Percentiles rank a stretch among this genome's conserved stretches.
Conservation (phyloP, 2,888 invertebrate species). For the Apocheima hispidaria region DNA sequence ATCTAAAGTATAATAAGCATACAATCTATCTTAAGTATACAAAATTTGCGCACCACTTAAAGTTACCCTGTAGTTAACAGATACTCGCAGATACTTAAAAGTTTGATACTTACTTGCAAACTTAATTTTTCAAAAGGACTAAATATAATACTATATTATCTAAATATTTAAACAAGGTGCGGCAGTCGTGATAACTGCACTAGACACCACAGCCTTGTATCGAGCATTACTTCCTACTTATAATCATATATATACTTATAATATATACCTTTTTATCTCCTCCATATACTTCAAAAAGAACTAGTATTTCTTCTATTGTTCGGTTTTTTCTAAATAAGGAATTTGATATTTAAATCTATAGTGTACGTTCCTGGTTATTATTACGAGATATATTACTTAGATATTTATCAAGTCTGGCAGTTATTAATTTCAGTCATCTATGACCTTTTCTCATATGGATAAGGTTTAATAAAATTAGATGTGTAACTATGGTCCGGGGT, state of each 20-base stretch:
- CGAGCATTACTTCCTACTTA: slow-evolving; percentile 42
- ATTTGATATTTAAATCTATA: slow-evolving; percentile 15
- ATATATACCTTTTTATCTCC: slow-evolving; percentile 12
- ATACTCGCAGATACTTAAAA: too few species aligned
- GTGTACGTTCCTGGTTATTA: slow-evolving; percentile 12
- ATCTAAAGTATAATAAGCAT: too few species aligned
- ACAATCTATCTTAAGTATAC: too few species aligned
- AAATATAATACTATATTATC: background rate
- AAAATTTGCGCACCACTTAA: too few species aligned
- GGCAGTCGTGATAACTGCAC: slow-evolving; percentile 37
- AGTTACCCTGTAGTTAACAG: too few species aligned
- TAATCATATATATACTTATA: too few species aligned
- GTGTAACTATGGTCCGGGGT: too few species aligned
- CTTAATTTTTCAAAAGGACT: background rate
- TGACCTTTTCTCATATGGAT: background rate
- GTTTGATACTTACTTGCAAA: background rate
- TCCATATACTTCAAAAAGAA: slow-evolving; percentile 10
- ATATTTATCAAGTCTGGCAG: slow-evolving; percentile 12
- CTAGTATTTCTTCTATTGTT: slow-evolving; percentile 33
- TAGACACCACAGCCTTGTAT: slow-evolving; percentile 45
- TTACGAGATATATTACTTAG: slow-evolving; percentile 7
- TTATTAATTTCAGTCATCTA: slow-evolving; percentile 8
- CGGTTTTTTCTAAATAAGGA: slow-evolving; percentile 18
- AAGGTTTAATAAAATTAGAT: too few species aligned
- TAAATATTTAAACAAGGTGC: slow-evolving; percentile 11